Evolutionary conservation across 2,888 invertebrate genomes (phyloP).

Genomic region (Brachycybe producta): DNA sequence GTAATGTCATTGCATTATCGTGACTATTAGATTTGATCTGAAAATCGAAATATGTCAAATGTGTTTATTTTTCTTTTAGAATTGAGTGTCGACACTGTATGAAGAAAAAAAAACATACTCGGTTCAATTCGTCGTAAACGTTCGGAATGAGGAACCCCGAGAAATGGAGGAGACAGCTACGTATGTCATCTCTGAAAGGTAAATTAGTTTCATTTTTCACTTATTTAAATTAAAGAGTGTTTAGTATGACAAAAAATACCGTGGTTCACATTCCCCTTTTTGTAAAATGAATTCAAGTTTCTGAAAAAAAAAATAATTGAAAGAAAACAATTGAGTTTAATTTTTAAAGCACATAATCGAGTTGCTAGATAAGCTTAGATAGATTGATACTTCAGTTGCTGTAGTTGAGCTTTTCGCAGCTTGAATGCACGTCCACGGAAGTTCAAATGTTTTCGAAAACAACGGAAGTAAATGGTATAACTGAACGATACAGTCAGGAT

Average conservation of each 20-base stretch:
- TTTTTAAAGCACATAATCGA: too few relatives aligned
- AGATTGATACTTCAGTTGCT: constrained; percentile 9
- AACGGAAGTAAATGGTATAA: constrained; percentile 9
- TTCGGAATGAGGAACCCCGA: constrained; percentile 16
- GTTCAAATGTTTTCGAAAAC: background rate
- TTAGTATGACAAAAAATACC: constrained; percentile 9
- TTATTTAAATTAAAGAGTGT: background rate
- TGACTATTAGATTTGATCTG: too few relatives aligned
- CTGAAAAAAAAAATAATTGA: constrained; percentile 2
- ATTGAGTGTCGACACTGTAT: too few relatives aligned
- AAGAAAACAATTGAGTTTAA: background rate
- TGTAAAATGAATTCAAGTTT: constrained; percentile 19
- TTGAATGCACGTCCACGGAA: background rate
- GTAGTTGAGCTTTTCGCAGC: background rate
- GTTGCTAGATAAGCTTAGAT: too few relatives aligned
- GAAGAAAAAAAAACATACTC: too few relatives aligned
- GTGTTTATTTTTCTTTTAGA: too few relatives aligned
- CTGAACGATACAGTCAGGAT: constrained; percentile 18
- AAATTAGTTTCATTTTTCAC: background rate
- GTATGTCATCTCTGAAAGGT: constrained; percentile 16
- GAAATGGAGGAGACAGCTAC: constrained; percentile 15
- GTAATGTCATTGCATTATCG: too few relatives aligned
- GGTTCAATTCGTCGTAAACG: constrained; percentile 10
- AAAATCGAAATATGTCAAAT: too few relatives aligned
- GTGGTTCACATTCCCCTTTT: constrained; percentile 19